These are phyloP conservation scores for Galerucella nymphaeae DNA, from an alignment of 2,888 invertebrate species.

Conservation along the genomic window DNA sequence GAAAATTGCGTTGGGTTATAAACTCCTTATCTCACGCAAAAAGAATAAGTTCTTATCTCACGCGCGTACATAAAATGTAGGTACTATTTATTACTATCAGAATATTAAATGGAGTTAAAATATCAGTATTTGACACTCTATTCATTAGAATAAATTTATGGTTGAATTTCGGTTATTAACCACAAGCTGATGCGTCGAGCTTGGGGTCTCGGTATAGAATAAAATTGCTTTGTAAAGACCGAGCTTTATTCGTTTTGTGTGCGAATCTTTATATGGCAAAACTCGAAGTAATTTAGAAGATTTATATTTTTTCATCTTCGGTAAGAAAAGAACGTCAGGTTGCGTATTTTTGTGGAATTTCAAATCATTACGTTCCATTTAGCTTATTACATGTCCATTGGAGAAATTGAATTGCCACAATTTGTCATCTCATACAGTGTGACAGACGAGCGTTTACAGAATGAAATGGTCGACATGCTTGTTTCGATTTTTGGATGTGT, in stretches of 20 bases:
- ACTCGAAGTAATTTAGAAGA: constrained; percentile 37
- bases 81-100: too few species aligned
- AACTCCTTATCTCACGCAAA: too few species aligned
- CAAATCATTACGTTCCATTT: constrained; percentile 43
- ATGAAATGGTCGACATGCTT: constrained; percentile 52
- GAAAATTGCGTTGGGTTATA: too few species aligned
- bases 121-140: neutral
- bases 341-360: constrained; percentile 39
- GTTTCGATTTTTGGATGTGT: constrained; percentile 45
- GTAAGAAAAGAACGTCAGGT: constrained; percentile 40
- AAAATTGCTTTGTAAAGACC: constrained; percentile 25
- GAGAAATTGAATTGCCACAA: constrained; percentile 50
- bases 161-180: constrained; percentile 1
- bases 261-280: constrained; percentile 26
- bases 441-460: constrained; percentile 53
- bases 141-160: neutral
- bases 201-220: neutral
- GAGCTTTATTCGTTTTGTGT: constrained; percentile 24
- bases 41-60: too few species aligned
- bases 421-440: constrained; percentile 53
- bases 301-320: constrained; percentile 41
- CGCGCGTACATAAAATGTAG: too few species aligned
- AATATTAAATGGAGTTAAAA: neutral
- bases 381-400: constrained; percentile 49
- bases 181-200: neutral